Base-by-base conservation (phyloP, 2,888 invertebrate genomes). In the Entomobrya proxima region DNA sequence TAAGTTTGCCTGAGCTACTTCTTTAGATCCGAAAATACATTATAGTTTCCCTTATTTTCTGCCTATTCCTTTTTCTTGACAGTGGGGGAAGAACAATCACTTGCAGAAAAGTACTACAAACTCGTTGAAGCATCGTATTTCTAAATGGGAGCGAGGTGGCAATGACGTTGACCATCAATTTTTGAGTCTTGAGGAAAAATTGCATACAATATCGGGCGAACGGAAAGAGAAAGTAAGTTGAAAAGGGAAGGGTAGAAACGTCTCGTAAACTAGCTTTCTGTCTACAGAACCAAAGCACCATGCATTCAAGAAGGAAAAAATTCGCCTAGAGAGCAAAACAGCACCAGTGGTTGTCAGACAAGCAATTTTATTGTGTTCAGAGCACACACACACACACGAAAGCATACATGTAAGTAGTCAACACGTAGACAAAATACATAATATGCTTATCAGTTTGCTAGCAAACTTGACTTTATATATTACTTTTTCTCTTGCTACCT, bases 131-230 rank as follows among this genome's bases (percentile, higher is more conserved):
- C 85, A 85, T 74, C 74, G 58, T 64, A 78, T 85, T 79, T 85
- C 75, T 82, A 85, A 86, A 80, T 83, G 84, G 81, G 85, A 85
- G 67, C 75, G 81, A 87, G 85, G 85, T 87, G 87, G 87, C 80
- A 87, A 87, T 88, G 89, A 88, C 88, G 88, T 88, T 89, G 87
- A 88, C 88, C 89, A 89, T 89, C 89, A 88, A 88, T 89, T 89
- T 87, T 83, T 74, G 67, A 75, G 80, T 50, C 69, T 58, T 1
- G 78, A 74, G 77, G 67, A 86, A 84, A 88, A 88, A 88, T 89
- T 88, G 87, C 86, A 82, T 84, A 88, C 80, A 88, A 88, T 87
- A 87, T 85, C 76, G 75, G 75, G 15, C 5, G n/a, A 15, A 64
- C 15, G 32, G 18, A 74, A 84, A 76, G 78, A 86, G 76, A 74